Base-by-base conservation (phyloP, 37 sponge, comb jelly and placozoan genomes). In the Cliona cf. orientalis region DNA sequence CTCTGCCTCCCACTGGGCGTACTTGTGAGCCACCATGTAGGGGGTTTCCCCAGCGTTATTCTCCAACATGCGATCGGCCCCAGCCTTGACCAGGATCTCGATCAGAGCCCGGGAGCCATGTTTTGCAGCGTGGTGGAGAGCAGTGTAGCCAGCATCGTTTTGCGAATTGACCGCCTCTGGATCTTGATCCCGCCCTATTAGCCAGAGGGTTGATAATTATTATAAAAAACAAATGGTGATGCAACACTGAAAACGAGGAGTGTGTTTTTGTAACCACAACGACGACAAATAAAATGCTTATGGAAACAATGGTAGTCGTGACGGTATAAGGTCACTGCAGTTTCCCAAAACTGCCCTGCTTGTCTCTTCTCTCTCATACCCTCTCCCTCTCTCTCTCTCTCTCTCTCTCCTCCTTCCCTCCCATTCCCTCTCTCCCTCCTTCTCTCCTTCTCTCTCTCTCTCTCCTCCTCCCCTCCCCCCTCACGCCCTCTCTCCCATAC, bases 1-100 rank as follows among this genome's bases (percentile, higher is more conserved):
- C 66, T 85, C 91, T 6, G 87, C 87, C 34, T 90, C 91, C 43
- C 43, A 74, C 71, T 90, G 91, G 62, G 84, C 75, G 77, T 69
- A 90, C 70, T 74, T 84, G 60, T 85, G 81, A 12, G 91, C 91
- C 57, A 90, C 91, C 81, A 85, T 85, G 42, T 85, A 80, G 22
- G 91, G 91, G 4, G 91, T 90, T 66, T 90, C 91, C 28, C 91
- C 86, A 35, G 85, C 85, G 58, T 90, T 90, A 57, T 90, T 90
- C 81, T 90, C 91, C 3, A 85, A 65, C 81, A 85, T 75, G 23
- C 80, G 85, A 61, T 84, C 85, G 6, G 91, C 85, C 28, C 80
- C 80, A 21, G 80, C 75, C 75, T 73, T 63, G 46, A 90, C 59
- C 17, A 90, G 71, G 57, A 85, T 80, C 71, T 85, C 75, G 37